These are phyloP conservation scores for Parasteatoda lunata DNA, from an alignment of 2,888 invertebrate species.

Conservation along the genomic window DNA sequence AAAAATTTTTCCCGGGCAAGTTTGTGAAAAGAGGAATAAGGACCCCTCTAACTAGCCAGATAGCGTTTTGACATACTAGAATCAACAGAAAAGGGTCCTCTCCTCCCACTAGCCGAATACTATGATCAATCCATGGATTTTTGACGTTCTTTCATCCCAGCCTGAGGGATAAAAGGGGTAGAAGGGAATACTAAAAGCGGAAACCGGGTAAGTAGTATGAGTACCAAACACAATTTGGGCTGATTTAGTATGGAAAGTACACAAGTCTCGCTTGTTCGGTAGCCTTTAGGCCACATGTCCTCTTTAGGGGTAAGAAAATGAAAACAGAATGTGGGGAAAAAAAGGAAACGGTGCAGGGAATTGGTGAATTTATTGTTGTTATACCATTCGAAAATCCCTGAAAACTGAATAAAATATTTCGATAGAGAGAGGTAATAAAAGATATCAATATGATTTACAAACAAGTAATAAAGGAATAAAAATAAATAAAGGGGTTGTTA, in stretches of 20 bases:
- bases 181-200: constrained; percentile 6
- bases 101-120: neutral
- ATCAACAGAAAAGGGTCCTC: constrained; percentile 18
- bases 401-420: too few relatives aligned
- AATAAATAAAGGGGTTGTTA: too few relatives aligned
- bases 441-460: too few relatives aligned
- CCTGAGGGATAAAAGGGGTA: constrained; percentile 19
- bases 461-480: too few relatives aligned
- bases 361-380: neutral
- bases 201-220: constrained; percentile 4
- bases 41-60: constrained; percentile 23
- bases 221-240: constrained; percentile 36
- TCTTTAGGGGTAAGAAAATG: neutral
- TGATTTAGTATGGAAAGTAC: constrained; percentile 58
- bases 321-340: neutral
- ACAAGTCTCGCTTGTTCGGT: constrained; percentile 1
- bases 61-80: constrained; percentile 25
- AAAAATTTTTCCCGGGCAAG: neutral
- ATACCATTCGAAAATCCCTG: too few relatives aligned
- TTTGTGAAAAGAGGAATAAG: constrained; percentile 5
- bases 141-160: constrained; percentile 25
- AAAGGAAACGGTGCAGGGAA: neutral
- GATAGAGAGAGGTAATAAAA: too few relatives aligned
- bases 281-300: neutral
- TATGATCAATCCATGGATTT: constrained; percentile 47